Percentiles rank a stretch among this genome's conserved stretches.
phyloP scores from a whole-genome alignment of 2,888 invertebrate species.

The Unio pictorum region DNA sequence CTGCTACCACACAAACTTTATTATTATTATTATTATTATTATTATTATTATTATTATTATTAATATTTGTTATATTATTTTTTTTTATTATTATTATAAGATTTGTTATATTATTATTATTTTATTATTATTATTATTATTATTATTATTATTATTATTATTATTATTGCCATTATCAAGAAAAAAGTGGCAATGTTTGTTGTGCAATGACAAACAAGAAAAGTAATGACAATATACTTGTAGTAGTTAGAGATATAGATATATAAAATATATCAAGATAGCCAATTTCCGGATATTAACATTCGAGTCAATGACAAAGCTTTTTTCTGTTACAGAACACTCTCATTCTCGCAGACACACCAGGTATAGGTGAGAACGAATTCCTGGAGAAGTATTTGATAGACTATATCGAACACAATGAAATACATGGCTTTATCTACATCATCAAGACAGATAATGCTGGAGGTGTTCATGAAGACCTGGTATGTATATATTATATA shows the following conservation, averaged over 20 bases:
- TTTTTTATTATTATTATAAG: not conserved
- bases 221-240: not conserved
- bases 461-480: slow-evolving; percentile 64
- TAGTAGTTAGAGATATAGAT: too few relatives aligned
- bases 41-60: slow-evolving; percentile 1
- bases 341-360: slow-evolving; percentile 62
- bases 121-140: too few relatives aligned
- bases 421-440: slow-evolving; percentile 61
- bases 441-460: slow-evolving; percentile 62
- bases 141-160: slow-evolving; percentile 4
- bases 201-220: not conserved
- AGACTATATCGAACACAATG: slow-evolving; percentile 50
- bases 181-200: not conserved
- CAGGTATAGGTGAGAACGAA: slow-evolving; percentile 66
- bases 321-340: slow-evolving; percentile 50
- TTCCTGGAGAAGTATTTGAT: slow-evolving; percentile 54
- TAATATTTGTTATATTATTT: not conserved
- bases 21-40: too few relatives aligned
- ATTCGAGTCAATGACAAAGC: too few relatives aligned
- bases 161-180: not conserved
- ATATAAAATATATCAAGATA: too few relatives aligned
- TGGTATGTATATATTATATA: slow-evolving; percentile 36
- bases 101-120: too few relatives aligned
- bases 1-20: too few relatives aligned
- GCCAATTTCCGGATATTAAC: too few relatives aligned